Evolutionary conservation across 2,113 vertebrate genomes (phyloP), one percentile per base, ranked within the genome.

Genomic region (Capra hircus): DNA sequence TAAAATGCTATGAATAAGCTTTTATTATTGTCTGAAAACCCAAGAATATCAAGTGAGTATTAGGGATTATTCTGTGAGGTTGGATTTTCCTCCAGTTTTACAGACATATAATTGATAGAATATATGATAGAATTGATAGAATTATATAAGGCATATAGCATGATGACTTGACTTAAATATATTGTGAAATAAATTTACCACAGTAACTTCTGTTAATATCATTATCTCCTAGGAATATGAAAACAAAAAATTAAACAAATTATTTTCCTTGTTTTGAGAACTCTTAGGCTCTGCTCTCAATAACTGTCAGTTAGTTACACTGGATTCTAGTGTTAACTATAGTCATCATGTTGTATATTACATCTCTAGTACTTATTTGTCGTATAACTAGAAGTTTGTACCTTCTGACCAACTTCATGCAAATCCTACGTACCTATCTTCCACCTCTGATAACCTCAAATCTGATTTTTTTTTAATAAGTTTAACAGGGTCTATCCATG

Each of bases 1-100:
- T 14, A 88, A 48, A 97, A 85, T 85, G 83, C 36, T 88, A 36
- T 85, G 60, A 90, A 62, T 59, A 88, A 92, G 86, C 59, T 87
- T 87, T 78, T 30, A 74, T 94, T 86, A 80, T 86, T 92, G 50
- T 90, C 5, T 55, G 78, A n/a, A 93, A 90, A 94, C 9, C 19
- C 33, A 82, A 67, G 53, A 48, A 59, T 78, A 57, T 93, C 13
- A 86, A 80, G 30, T 14, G 7, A 78, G 6, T 95, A 36, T 90
- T 93, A 64, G 50, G 67, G 81, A 53, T 30, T 96, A 40, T 55
- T 27, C 33, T 11, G 36, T 57, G 12, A 25, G 28, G 21, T 30
- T 62, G 40, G 48, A 64, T 92, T 96, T 67, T 16, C 33, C 33
- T n/a, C 87, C 36, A 36, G 11, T 67, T 33, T 94, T 94, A 45